phyloP scores from a whole-genome alignment of 2,113 vertebrate genomes.

The Hemicordylus capensis region DNA sequence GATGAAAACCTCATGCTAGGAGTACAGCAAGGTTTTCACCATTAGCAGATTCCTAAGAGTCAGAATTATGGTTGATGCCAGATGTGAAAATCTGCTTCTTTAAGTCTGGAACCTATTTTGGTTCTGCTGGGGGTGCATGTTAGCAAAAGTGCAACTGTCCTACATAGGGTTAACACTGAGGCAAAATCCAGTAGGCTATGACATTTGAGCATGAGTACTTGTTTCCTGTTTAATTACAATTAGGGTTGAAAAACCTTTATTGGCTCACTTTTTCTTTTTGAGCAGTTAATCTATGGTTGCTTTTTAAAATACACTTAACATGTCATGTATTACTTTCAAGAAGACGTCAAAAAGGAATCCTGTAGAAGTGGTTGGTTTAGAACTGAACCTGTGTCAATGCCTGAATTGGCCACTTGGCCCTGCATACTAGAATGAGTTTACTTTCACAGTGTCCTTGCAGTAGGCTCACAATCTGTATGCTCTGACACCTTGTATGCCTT shows the following conservation, averaged over 20 bases:
- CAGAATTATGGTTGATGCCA: not conserved
- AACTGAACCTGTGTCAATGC: not conserved
- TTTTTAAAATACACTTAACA: not conserved
- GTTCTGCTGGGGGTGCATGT: not conserved
- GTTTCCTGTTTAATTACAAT: not conserved
- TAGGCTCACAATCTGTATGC: no score
- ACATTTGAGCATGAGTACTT: not conserved
- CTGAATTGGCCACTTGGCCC: not conserved
- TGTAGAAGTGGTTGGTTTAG: not conserved
- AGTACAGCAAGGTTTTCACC: no score
- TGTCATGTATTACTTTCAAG: not conserved
- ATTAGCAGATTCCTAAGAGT: no score
- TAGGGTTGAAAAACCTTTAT: no score
- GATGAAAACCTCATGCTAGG: no score
- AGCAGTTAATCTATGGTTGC: not conserved
- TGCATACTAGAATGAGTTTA: not conserved
- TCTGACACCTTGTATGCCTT: not conserved
- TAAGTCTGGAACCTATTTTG: not conserved
- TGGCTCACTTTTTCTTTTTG: no score
- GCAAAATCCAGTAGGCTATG: no score
- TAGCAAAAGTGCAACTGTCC: not conserved
- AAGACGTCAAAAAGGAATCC: not conserved
- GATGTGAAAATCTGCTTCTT: not conserved
- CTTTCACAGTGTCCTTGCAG: not conserved
- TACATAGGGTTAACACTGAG: not conserved